Base-by-base conservation (phyloP, 2,888 invertebrate genomes). In the Tenthredo notha region DNA sequence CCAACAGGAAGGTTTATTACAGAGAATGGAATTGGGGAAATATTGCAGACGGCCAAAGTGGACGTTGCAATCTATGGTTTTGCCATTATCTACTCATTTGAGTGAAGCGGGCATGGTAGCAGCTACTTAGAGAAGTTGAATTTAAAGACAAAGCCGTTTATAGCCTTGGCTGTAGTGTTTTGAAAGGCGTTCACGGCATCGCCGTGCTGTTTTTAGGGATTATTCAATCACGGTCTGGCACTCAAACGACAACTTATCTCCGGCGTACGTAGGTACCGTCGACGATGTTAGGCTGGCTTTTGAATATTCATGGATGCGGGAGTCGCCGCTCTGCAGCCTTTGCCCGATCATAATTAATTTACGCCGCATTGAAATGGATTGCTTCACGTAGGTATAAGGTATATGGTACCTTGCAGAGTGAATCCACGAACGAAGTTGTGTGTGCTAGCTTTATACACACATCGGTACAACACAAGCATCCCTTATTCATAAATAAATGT, bases 241-340 rank as follows among this genome's bases (percentile, higher is more conserved):
- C 80, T 80, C 80, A 80, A 80, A 80, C 80, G 80, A 58, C 80
- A 43, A 80, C 80, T 80, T 80, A 80, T 80, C 80, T 80, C 37
- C 80, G 21, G 37, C 61, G 80, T 54, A 77, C 21, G 40, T 50
- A 50, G 72, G 72, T 74, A 75, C 47, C 47, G 77, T 77, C 58
- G 37, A 58, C 58, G 80, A 61, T 33, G 61, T 61, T 61, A 54
- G 80, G 58, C 54, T 37, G 83, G 29, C 67, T 67, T 58, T 47
- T 83, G 83, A 83, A 83, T 83, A 83, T 83, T 83, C 67, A 83
- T 83, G 65, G 9, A 1, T 47, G 80, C 61, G 67, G 43, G 83
- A 83, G 67, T 65, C 65, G 29, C 83, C 61, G 80, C 54, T 47
- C 77, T 54, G 25, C 75, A 77, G 80, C 58, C 37, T 58, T 80